phyloP scores from a whole-genome alignment of 2,888 invertebrate species.

The Abrostola triplasia region DNA sequence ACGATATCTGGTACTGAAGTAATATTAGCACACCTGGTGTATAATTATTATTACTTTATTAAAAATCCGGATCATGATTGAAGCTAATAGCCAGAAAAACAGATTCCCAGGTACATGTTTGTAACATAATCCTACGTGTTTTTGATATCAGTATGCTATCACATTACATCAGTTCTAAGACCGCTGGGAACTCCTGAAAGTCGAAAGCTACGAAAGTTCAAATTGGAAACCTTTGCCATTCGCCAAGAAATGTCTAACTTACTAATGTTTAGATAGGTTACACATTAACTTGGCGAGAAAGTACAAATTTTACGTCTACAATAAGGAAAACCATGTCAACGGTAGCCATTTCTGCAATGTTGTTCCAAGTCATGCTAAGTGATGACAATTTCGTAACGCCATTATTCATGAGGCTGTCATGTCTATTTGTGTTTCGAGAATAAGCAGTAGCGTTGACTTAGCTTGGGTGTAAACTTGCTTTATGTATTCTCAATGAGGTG shows the following conservation, averaged over 20 bases:
- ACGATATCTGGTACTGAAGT: too few species aligned
- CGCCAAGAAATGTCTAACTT: not conserved
- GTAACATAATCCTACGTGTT: not conserved
- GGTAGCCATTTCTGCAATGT: not conserved
- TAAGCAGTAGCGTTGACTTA: not conserved
- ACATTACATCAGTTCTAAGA: not conserved
- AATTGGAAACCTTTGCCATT: constrained; percentile 1
- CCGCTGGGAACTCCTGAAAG: not conserved
- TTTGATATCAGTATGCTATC: not conserved
- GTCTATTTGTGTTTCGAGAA: not conserved
- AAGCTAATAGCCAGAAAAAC: too few species aligned
- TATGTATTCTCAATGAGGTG: not conserved
- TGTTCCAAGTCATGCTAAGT: not conserved
- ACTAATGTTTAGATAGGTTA: not conserved
- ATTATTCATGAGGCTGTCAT: not conserved
- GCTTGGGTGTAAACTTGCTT: not conserved
- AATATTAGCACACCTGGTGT: too few species aligned
- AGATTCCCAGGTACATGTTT: not conserved
- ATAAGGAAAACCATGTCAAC: not conserved
- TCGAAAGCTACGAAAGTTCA: constrained; percentile 2
- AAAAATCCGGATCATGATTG: too few species aligned
- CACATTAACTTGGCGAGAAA: not conserved
- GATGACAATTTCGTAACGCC: not conserved
- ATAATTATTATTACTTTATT: too few species aligned
- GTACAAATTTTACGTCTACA: not conserved